Evolutionary conservation across 2,113 vertebrate genomes (phyloP).

Genomic region (Dasyurus viverrinus): DNA sequence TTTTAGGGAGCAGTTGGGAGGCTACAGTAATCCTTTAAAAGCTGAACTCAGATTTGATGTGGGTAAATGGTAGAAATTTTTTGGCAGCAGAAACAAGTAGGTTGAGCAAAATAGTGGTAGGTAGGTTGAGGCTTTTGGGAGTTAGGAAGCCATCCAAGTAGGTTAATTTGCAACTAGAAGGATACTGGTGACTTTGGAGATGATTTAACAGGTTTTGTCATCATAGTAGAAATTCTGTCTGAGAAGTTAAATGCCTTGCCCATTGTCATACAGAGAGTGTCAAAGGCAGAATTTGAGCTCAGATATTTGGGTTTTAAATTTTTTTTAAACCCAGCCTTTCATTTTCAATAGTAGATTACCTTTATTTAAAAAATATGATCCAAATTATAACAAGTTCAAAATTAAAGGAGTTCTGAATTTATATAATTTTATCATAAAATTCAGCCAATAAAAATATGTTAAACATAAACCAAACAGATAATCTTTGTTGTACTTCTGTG

Average conservation of each 20-base stretch:
- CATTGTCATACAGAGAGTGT: background rate
- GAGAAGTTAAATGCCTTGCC: background rate
- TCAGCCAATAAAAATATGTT: background rate
- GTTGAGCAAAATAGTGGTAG: background rate
- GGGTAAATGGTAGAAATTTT: background rate
- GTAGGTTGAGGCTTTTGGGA: background rate
- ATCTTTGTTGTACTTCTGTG: background rate
- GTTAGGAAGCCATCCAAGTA: background rate
- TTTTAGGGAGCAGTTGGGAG: background rate
- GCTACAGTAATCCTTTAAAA: background rate
- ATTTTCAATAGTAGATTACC: background rate
- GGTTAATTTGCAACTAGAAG: background rate
- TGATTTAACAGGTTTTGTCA: background rate
- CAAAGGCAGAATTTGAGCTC: background rate
- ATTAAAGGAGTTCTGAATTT: background rate
- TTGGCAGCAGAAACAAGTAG: background rate
- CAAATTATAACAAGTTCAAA: background rate
- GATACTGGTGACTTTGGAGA: background rate
- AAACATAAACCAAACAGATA: background rate
- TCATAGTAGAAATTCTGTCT: background rate
- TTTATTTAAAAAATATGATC: background rate
- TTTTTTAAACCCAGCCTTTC: background rate
- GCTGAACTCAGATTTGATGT: background rate
- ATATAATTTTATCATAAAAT: background rate
- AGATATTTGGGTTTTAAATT: background rate